Evolutionary conservation across 2,888 invertebrate genomes (phyloP).

Genomic region (Lepeophtheirus nordmannii): DNA sequence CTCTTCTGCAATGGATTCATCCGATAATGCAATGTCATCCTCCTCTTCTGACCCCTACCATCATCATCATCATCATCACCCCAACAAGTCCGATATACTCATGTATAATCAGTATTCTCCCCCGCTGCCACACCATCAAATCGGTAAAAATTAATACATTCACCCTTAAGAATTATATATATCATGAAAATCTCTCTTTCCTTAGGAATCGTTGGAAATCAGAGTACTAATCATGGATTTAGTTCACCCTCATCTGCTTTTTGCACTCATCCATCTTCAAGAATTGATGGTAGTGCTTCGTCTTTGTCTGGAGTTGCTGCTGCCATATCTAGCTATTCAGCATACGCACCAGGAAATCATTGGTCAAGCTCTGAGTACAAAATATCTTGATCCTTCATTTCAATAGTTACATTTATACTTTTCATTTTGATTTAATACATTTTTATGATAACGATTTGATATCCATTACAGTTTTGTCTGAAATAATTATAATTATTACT

Average conservation of each 20-base stretch:
- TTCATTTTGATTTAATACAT: too few species aligned
- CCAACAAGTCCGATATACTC: not conserved
- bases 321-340: not conserved
- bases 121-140: not conserved
- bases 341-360: not conserved
- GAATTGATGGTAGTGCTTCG: not conserved
- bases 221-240: not conserved
- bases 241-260: not conserved
- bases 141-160: not conserved
- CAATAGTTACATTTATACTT: too few species aligned
- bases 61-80: not conserved
- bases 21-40: too few species aligned
- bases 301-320: not conserved
- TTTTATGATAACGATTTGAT: too few species aligned
- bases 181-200: too few species aligned
- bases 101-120: slow-evolving; percentile 1
- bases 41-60: too few species aligned
- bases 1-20: too few species aligned
- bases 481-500: too few species aligned
- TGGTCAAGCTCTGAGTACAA: slow-evolving; percentile 6
- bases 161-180: too few species aligned
- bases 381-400: not conserved
- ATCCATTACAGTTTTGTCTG: too few species aligned
- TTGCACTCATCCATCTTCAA: not conserved
- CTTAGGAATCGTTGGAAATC: too few species aligned